Evolutionary conservation across 2,797 vertebrate species (phyloP), one percentile per base, ranked within the genome.

Genomic region (Phaenicophaeus curvirostris): DNA sequence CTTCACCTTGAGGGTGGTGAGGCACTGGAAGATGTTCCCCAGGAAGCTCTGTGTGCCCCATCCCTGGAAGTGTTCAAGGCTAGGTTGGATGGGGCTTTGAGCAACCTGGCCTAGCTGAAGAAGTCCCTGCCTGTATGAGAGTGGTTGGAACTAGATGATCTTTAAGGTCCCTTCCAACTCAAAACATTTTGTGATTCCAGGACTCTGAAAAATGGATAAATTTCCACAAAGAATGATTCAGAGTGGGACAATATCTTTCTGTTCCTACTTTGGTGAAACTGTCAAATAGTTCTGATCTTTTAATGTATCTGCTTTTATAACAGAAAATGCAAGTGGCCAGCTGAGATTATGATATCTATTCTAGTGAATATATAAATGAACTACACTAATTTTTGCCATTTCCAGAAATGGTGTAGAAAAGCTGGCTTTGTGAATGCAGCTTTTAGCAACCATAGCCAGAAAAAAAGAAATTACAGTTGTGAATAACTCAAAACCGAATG

Each of bases 371-470:
- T 42, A 37, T 86, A 88, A 94, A 81, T 66, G 2, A 81, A 73
- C 88, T 48, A 58, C 13, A 66, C 7, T 54, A 74, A 39, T 51
- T 85, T 91, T 79, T 85, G 53, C 24, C 37, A 21, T 82, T 96
- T 96, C 79, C 89, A 89, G 37, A 91, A 94, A 88, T 51, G 11
- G 13, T 71, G 31, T 74, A 93, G 71, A 87, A 95, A 87, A 23
- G 6, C 44, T 94, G 58, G 24, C 73, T 94, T 94, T 87, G 58
- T 92, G 69, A 78, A 92, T 48, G 23, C 31, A 83, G 11, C 9
- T 89, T 39, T 75, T 89, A 73, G 21, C 27, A 72, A 58, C 10
- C 39, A 44, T 53, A 81, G 69, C 31, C 42, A 86, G 59, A 78
- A 55, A 58, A 44, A 81, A 93, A 59, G 31, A 86, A 93, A 89